Percentiles rank a stretch among this genome's conserved stretches.
Conservation (phyloP, 23 tunicate species). For the Corella eumyota region DNA sequence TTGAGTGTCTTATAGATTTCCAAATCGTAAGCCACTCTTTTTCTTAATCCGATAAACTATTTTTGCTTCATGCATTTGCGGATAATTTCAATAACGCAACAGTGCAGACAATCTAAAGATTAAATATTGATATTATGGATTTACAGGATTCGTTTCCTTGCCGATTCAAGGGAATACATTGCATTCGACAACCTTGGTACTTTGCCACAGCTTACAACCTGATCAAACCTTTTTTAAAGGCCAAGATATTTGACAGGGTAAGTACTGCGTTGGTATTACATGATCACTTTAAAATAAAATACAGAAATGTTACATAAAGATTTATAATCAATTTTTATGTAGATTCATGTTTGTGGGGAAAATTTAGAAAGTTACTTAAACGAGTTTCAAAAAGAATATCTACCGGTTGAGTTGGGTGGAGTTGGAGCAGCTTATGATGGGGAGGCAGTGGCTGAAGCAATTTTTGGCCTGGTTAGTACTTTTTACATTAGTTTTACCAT, state of each 20-base stretch:
- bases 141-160: constrained; percentile 86
- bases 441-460: constrained; percentile 20
- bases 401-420: constrained; percentile 62
- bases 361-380: constrained; percentile 44
- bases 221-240: constrained; percentile 48
- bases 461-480: constrained; percentile 49
- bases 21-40: no score
- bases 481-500: no score
- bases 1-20: no score
- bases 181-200: constrained; percentile 84
- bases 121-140: no score
- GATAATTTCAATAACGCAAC: no score
- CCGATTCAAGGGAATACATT: constrained; percentile 67
- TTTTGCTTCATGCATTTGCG: no score
- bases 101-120: no score
- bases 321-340: not conserved
- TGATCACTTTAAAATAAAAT: not conserved
- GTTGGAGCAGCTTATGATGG: constrained; percentile 54
- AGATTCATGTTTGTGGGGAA: constrained; percentile 55
- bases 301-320: not conserved
- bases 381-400: constrained; percentile 36
- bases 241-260: constrained; percentile 57
- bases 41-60: no score
- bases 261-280: not conserved
- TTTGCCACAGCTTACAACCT: constrained; percentile 56